These are phyloP conservation scores for Drosophila repletoides DNA, from an alignment of 1,140 invertebrate species.

Conservation along the genomic window DNA sequence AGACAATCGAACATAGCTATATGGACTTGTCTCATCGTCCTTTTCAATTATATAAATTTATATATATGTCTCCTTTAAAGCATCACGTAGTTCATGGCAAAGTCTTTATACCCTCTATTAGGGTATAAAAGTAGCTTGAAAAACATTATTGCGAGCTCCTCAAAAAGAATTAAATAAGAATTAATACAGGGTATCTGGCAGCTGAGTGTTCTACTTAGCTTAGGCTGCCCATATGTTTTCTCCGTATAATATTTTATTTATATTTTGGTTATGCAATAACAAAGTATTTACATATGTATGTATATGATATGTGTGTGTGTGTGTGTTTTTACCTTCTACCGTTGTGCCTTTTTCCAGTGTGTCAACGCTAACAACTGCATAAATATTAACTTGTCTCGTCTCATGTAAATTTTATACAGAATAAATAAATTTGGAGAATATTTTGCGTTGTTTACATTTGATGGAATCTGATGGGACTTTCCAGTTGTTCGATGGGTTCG, in stretches of 20 bases:
- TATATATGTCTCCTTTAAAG: no score
- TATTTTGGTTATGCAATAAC: not conserved
- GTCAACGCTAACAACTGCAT: slow-evolving; percentile 41
- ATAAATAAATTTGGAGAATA: slow-evolving; percentile 8
- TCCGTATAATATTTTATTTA: not conserved
- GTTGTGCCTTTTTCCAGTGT: slow-evolving; percentile 4
- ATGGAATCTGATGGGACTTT: not conserved
- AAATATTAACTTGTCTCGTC: slow-evolving; percentile 32
- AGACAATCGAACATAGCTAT: no score
- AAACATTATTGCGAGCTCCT: no score
- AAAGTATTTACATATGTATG: not conserved
- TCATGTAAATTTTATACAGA: slow-evolving; percentile 21
- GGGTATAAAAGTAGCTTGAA: no score
- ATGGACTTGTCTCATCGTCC: no score
- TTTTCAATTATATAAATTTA: no score
- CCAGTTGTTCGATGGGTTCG: not conserved
- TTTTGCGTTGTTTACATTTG: not conserved
- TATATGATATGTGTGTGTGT: not conserved
- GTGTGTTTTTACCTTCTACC: not conserved
- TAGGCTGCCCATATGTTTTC: slow-evolving; percentile 1
- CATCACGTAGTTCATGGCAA: no score
- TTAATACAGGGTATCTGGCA: not conserved
- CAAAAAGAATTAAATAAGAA: no score
- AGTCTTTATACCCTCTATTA: no score
- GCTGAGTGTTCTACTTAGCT: not conserved